Conservation (phyloP, 2,797 vertebrate species). For the Peromyscus nudipes region DNA sequence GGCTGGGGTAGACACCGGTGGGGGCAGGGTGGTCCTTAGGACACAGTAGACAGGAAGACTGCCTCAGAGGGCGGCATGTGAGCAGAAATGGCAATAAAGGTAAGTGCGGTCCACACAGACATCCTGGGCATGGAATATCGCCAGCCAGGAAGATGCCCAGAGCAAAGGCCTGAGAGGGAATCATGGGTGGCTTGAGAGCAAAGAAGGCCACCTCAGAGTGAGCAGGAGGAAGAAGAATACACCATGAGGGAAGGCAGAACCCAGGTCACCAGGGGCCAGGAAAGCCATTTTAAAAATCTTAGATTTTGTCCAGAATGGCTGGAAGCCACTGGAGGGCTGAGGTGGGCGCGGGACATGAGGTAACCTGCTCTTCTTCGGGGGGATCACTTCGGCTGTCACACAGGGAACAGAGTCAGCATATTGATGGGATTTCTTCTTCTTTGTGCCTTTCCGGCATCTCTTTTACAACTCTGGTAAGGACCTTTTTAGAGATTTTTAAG, state of each 20-base stretch:
- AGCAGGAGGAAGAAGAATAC: background rate
- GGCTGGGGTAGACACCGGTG: background rate
- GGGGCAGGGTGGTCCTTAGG: background rate
- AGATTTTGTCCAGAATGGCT: background rate
- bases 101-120: background rate
- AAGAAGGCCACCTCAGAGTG: background rate
- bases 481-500: constrained; percentile 51
- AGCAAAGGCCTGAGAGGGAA: background rate
- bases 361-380: background rate
- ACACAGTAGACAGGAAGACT: background rate
- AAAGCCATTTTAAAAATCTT: background rate
- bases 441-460: constrained; percentile 8
- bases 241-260: background rate
- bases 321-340: background rate
- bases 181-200: background rate
- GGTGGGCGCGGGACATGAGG: rapidly evolving
- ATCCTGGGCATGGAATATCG: background rate
- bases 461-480: constrained; percentile 17
- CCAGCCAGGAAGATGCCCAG: background rate
- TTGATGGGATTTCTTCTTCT: background rate
- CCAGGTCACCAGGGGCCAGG: background rate
- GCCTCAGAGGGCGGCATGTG: background rate
- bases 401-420: background rate
- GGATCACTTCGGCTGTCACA: background rate
- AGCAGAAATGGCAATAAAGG: background rate